A percentile compares a stretch with the other conserved stretches of the same genome.
Conservation (phyloP, 2,113 vertebrate species). For the Cromileptes altivelis region DNA sequence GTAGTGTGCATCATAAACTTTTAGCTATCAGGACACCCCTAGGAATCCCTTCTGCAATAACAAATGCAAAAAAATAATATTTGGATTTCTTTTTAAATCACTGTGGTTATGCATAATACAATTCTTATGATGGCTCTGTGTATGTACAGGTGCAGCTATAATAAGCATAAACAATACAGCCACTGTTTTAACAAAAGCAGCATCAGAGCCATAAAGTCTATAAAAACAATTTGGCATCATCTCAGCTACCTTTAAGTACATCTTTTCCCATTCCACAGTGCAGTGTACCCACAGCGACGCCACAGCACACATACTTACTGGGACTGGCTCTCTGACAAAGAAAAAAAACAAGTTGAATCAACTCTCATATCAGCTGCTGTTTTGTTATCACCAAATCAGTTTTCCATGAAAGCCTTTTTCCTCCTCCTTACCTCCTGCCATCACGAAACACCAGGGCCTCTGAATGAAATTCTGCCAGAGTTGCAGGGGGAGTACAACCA, state of each 20-base stretch:
- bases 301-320: background rate
- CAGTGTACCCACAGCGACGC: background rate
- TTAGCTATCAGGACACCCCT: background rate
- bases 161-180: background rate
- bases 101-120: background rate
- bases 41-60: background rate
- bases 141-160: background rate
- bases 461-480: background rate
- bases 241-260: constrained; percentile 4
- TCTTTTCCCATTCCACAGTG: background rate
- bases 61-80: background rate
- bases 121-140: background rate
- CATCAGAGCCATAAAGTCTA: background rate
- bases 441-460: background rate
- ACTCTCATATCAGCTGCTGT: background rate
- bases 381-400: background rate
- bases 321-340: background rate
- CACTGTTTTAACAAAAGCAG: too few species aligned
- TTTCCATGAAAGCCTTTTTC: background rate
- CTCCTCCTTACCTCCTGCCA: background rate
- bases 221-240: background rate
- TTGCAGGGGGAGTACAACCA: background rate
- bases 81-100: too few species aligned
- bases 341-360: background rate
- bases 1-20: background rate